Evolutionary conservation across 2,888 invertebrate genomes (phyloP), one percentile per base, ranked within the genome.

Genomic region (Melieria omissa): DNA sequence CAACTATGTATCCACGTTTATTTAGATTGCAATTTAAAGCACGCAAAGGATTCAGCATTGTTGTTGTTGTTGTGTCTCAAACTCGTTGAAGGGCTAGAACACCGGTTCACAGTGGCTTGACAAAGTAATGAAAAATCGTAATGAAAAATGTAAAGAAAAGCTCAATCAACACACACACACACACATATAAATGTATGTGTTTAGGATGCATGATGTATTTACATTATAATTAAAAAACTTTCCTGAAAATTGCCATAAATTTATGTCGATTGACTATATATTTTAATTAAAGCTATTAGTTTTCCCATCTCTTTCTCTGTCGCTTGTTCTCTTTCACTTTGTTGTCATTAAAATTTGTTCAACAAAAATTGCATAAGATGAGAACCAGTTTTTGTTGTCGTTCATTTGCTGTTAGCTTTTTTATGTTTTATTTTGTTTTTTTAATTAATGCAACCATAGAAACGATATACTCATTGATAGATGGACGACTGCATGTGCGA

Each of bases 381-480:
- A 45, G 3, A 46, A 55, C 54, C 69, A 41, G 46, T 61, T 69
- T 69, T 62, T 68, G 12, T 47, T 47, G 9, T 68, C 44, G 29
- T 5, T 42, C 49, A 47, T 64, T 49, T 64, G 8, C 46, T 46
- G 12, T 57, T 14, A 41, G 29, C 8, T 58, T 47, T 58, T 57
- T n/a, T 41, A 2, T 46, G 8, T 58, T 44, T 47, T 41, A 47
- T 41, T 58, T 58, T 12, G 14, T 29, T 29, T 29, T 47, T 67
- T 67, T 67, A 60, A 67, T 67, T 67, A 67, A 49, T 60, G 61
- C 49, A 57, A 66, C 29, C 29, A 67, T 60, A 47, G 57, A 61
- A 60, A 60, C 52, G 58, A 67, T 67, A 60, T 60, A 60, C 29
- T 44, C 60, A 67, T 60, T 67, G 67, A 67, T 61, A 67, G 67